Evolutionary conservation across 2,797 vertebrate species (phyloP).

Genomic region (Amniataba percoides): DNA sequence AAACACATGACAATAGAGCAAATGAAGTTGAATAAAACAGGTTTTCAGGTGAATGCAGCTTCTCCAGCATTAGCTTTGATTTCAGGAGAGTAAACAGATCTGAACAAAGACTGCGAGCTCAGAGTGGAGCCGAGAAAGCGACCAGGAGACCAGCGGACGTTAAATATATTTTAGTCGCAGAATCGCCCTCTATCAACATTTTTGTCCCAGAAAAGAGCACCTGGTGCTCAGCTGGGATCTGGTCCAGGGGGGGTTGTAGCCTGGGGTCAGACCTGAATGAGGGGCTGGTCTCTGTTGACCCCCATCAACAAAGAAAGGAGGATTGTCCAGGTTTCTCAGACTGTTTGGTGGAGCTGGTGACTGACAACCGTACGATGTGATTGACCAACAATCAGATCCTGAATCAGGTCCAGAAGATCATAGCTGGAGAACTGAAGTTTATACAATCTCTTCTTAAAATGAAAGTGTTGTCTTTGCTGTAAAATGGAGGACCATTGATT

Average conservation of each 20-base stretch:
- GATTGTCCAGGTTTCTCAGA: background rate
- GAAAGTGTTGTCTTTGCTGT: too few relatives aligned
- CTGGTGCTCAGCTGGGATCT: slow-evolving; percentile 31
- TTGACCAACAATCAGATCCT: background rate
- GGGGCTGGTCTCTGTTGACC: slow-evolving; percentile 5
- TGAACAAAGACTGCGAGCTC: background rate
- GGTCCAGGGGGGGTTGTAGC: slow-evolving; percentile 14
- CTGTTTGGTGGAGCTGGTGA: background rate
- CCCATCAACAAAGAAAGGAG: background rate
- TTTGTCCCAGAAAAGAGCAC: background rate
- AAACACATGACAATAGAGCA: too few relatives aligned
- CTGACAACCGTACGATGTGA: too few relatives aligned
- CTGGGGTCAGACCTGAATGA: background rate
- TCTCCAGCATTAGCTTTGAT: background rate
- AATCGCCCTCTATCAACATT: background rate
- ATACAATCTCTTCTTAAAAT: too few relatives aligned
- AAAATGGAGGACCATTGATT: too few relatives aligned
- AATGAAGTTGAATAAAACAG: too few relatives aligned
- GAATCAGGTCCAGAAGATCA: background rate
- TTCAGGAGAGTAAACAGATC: background rate
- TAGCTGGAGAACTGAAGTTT: too few relatives aligned
- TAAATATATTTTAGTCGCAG: background rate
- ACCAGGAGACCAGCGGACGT: background rate
- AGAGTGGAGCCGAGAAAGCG: background rate
- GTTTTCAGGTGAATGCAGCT: too few relatives aligned